A percentile compares a stretch with the other conserved stretches of the same genome.
These are phyloP conservation scores for Tridacna gigas DNA, from an alignment of 2,888 invertebrate genomes.

Conservation along the genomic window DNA sequence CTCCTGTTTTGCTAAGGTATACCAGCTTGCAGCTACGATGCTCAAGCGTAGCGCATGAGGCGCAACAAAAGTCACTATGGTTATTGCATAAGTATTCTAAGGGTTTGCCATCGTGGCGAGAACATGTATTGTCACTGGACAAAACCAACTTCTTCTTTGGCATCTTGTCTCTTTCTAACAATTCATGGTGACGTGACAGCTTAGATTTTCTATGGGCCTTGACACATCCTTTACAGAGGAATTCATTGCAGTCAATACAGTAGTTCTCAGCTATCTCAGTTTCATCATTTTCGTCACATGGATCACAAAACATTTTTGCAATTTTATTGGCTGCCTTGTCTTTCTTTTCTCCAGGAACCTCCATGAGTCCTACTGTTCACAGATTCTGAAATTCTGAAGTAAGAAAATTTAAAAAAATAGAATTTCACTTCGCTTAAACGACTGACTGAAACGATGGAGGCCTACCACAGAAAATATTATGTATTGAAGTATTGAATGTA, in stretches of 20 bases:
- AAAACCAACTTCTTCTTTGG: not conserved
- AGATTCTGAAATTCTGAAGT: too few species aligned
- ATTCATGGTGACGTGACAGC: not conserved
- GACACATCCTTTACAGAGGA: not conserved
- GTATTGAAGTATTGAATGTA: too few species aligned
- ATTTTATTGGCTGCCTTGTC: not conserved
- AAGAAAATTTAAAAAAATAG: too few species aligned
- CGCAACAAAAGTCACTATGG: not conserved
- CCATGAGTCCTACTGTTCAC: too few species aligned
- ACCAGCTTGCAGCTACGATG: not conserved
- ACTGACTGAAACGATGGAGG: too few species aligned
- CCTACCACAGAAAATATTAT: too few species aligned
- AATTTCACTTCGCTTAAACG: too few species aligned
- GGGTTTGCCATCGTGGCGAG: too few species aligned
- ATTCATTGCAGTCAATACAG: constrained; percentile 12
- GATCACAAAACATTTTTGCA: not conserved
- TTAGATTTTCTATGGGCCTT: constrained; percentile 7
- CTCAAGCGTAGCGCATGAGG: not conserved
- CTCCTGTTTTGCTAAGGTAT: not conserved
- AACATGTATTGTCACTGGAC: too few species aligned
- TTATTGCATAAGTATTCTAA: constrained; percentile 4
- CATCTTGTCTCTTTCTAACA: not conserved
- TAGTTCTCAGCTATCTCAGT: not conserved
- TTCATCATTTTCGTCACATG: not conserved
- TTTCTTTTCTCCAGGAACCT: too few species aligned